Evolutionary conservation across 2,113 vertebrate genomes (phyloP).

Genomic region (Panthera leo): DNA sequence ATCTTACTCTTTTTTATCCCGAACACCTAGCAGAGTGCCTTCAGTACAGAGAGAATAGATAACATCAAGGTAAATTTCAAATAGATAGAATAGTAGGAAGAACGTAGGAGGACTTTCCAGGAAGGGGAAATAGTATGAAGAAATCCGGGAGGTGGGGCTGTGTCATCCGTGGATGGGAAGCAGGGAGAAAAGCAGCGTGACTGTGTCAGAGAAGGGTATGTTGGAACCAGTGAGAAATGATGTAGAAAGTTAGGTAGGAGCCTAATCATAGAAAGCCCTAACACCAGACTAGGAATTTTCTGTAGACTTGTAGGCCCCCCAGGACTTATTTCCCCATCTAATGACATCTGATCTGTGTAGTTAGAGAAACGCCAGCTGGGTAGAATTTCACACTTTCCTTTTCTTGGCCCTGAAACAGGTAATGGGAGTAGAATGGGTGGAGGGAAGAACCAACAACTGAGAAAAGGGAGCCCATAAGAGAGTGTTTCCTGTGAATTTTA

Average conservation of each 20-base stretch:
- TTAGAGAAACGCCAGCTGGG: slow-evolving; percentile 68
- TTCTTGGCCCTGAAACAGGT: slow-evolving; percentile 58
- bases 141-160: background rate
- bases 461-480: background rate
- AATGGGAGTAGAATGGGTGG: background rate
- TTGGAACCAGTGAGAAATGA: background rate
- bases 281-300: slow-evolving; percentile 60
- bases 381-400: slow-evolving; percentile 65
- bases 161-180: background rate
- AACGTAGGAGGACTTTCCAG: background rate
- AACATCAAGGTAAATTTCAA: background rate
- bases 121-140: background rate
- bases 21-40: background rate
- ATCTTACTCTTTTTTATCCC: slow-evolving; percentile 11
- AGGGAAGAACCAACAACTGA: background rate
- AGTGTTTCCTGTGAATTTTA: slow-evolving; percentile 59
- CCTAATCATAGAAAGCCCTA: background rate
- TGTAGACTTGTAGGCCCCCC: slow-evolving; percentile 51
- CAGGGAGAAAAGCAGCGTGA: background rate
- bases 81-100: background rate
- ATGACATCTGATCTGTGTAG: slow-evolving; percentile 68
- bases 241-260: slow-evolving; percentile 22
- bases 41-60: background rate
- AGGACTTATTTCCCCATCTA: slow-evolving; percentile 63
- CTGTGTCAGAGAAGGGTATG: background rate